phyloP scores from a whole-genome alignment of 1,140 invertebrate species.

The Bombus pascuorum region DNA sequence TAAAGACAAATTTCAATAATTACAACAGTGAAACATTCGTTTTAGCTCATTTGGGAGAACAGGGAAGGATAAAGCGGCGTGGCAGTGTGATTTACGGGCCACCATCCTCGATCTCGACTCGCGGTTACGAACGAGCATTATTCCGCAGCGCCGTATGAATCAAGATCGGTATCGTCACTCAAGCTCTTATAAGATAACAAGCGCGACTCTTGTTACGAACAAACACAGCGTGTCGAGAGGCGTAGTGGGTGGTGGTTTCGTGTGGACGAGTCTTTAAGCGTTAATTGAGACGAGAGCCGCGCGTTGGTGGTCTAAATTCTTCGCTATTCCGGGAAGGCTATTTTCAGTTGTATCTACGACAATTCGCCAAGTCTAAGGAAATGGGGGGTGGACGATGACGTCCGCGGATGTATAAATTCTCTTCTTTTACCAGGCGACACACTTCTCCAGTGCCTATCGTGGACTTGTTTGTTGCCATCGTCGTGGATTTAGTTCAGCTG shows the following conservation, averaged over 20 bases:
- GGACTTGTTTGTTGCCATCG: not conserved
- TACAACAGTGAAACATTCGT: not conserved
- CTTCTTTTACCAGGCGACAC: conserved; percentile 41
- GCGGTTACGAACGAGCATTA: conserved; percentile 39
- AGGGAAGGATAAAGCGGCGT: not conserved
- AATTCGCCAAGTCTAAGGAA: conserved; percentile 68
- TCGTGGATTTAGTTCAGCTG: no score
- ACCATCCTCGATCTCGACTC: conserved; percentile 17
- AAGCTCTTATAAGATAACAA: conserved; percentile 62
- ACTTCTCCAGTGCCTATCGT: not conserved
- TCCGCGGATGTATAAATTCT: conserved; percentile 59
- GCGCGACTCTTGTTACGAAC: conserved; percentile 59
- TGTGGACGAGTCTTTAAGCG: conserved; percentile 69
- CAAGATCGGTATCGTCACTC: conserved; percentile 61
- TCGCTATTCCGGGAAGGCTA: conserved; percentile 69
- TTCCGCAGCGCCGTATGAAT: conserved; percentile 54
- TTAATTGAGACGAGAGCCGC: conserved; percentile 71
- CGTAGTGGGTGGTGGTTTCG: conserved; percentile 67
- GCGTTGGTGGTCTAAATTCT: conserved; percentile 73
- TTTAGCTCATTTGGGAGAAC: not conserved
- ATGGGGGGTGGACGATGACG: conserved; percentile 63
- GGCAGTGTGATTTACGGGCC: conserved; percentile 21
- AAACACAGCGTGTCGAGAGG: conserved; percentile 59
- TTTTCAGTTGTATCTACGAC: conserved; percentile 68
- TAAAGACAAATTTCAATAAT: not conserved